Evolutionary conservation across 2,888 invertebrate genomes (phyloP).

Genomic region (Luperina testacea): DNA sequence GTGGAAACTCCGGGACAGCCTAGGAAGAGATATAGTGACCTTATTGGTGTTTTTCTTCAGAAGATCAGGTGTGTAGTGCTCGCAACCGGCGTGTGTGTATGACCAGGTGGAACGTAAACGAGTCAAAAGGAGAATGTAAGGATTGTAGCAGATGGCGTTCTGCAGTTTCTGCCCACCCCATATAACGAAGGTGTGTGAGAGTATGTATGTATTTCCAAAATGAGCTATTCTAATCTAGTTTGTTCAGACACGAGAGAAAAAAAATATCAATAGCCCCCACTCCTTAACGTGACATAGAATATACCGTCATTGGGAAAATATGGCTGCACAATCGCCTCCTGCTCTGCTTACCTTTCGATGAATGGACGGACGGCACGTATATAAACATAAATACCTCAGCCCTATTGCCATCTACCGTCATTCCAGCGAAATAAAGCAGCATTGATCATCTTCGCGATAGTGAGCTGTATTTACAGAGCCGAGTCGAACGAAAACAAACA

Average conservation of each 20-base stretch:
- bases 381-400: conserved; percentile 33
- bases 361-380: conserved; percentile 21
- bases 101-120: no score
- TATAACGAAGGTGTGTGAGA: background rate
- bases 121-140: no score
- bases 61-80: background rate
- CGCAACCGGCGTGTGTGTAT: background rate
- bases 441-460: conserved; percentile 57
- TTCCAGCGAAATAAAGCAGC: conserved; percentile 54
- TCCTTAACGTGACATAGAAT: background rate
- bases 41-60: background rate
- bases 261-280: background rate
- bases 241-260: background rate
- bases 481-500: conserved; percentile 63
- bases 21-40: background rate
- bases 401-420: conserved; percentile 62
- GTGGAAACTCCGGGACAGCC: no score
- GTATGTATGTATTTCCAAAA: background rate
- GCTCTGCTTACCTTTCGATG: conserved; percentile 15
- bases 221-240: background rate
- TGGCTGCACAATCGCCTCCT: conserved; percentile 2
- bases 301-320: conserved; percentile 13
- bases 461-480: conserved; percentile 61
- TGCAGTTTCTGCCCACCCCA: background rate
- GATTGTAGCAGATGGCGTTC: background rate